phyloP scores from a whole-genome alignment of 2,888 invertebrate species.

The Orthonevra nobilis region DNA sequence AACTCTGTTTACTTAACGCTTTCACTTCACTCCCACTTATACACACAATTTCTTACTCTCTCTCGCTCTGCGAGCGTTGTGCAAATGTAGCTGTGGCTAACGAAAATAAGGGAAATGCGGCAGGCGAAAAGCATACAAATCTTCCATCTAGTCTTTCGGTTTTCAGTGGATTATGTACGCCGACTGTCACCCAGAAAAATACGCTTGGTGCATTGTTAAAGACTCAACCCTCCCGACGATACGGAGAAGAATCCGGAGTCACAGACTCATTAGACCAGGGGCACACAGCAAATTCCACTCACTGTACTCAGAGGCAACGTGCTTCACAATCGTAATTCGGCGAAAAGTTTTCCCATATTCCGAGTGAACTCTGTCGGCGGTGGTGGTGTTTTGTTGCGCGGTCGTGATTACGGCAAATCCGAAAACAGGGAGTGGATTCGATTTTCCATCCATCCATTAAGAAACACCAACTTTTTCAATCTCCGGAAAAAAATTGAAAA shows the following conservation, averaged over 20 bases:
- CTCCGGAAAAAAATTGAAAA: background rate
- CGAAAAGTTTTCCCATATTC: conserved; percentile 40
- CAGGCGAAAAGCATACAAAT: background rate
- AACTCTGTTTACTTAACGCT: conserved; percentile 42
- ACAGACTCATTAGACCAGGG: conserved; percentile 36
- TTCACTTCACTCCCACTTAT: conserved; percentile 8
- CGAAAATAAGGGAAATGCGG: conserved; percentile 6
- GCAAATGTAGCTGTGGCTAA: conserved; percentile 11
- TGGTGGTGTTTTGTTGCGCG: conserved; percentile 41
- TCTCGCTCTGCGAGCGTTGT: background rate
- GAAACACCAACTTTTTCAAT: too few species aligned
- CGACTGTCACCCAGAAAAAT: too few species aligned
- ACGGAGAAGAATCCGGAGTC: conserved; percentile 14
- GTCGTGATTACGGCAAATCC: conserved; percentile 44
- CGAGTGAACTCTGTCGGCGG: conserved; percentile 53
- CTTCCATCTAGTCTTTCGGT: conserved; percentile 14
- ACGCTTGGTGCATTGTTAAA: conserved; percentile 42
- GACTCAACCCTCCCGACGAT: conserved; percentile 27
- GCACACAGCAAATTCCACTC: conserved; percentile 31
- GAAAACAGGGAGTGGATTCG: conserved; percentile 57
- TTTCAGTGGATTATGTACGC: too few species aligned
- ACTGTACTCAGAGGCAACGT: conserved; percentile 46
- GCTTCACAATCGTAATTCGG: conserved; percentile 34
- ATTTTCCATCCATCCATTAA: conserved; percentile 1
- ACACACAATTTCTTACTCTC: background rate